A percentile compares a stretch with the other conserved stretches of the same genome.
These are phyloP conservation scores for Lepidocyrtoides sp. DNA, from an alignment of 2,888 invertebrate genomes.

Conservation along the genomic window DNA sequence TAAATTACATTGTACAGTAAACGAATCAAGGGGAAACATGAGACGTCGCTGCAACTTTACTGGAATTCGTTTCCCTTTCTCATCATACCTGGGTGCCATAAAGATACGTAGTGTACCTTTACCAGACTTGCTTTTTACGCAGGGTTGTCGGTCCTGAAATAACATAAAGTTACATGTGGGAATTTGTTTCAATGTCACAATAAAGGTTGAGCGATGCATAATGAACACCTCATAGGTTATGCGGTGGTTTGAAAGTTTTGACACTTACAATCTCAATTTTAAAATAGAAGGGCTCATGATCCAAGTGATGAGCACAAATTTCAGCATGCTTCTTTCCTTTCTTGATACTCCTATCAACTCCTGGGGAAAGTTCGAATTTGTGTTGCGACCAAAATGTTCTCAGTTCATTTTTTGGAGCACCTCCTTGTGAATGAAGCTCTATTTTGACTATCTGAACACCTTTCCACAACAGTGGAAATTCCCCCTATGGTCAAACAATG, in stretches of 20 bases:
- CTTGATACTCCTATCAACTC: slow-evolving; percentile 66
- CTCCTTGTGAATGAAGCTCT: no score
- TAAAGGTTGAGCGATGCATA: no score
- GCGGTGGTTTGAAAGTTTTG: no score
- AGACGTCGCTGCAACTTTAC: slow-evolving; percentile 64
- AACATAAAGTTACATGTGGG: no score
- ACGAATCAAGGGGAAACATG: slow-evolving; percentile 77
- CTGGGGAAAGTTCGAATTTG: slow-evolving; percentile 43
- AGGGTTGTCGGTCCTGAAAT: slow-evolving; percentile 68
- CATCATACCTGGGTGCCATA: slow-evolving; percentile 78
- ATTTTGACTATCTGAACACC: slow-evolving; percentile 67
- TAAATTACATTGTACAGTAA: slow-evolving; percentile 60
- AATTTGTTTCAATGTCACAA: no score
- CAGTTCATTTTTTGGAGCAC: slow-evolving; percentile 47
- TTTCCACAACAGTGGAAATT: slow-evolving; percentile 74
- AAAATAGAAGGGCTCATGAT: slow-evolving; percentile 78
- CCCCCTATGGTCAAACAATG: slow-evolving; percentile 57
- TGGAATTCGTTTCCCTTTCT: slow-evolving; percentile 65
- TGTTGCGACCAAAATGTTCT: slow-evolving; percentile 75
- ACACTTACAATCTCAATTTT: slow-evolving; percentile 71
- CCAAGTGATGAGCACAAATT: slow-evolving; percentile 76
- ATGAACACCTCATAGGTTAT: no score
- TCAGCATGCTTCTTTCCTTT: slow-evolving; percentile 64
- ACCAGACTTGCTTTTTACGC: slow-evolving; percentile 68
- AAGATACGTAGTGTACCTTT: slow-evolving; percentile 75